Evolutionary conservation across 2,888 invertebrate species (phyloP), one percentile per base, ranked within the genome.

Genomic region (Zygogramma bicolorata): DNA sequence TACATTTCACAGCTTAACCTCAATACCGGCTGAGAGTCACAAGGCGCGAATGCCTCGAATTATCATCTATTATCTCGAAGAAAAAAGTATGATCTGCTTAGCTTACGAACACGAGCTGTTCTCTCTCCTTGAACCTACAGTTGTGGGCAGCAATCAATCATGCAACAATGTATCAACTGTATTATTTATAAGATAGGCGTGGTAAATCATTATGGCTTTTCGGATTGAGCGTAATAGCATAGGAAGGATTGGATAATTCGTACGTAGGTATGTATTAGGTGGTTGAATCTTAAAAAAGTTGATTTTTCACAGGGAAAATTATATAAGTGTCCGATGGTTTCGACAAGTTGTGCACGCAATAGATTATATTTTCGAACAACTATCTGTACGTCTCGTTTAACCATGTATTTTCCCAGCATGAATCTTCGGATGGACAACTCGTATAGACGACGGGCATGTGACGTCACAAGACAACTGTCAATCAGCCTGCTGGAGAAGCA

Each of bases 141-240:
- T 61, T 58, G 58, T 73, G 63, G 70, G 63, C 58, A 73, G 69
- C 62, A 73, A 70, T 73, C 73, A 73, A 73, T 73, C 73, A 70
- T 70, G 66, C 73, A 73, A 67, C 66, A 62, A 71, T 46, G 66
- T 61, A 66, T 66, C 71, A 29, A 57, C 57, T 34, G 31, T 71
- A 58, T 67, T 71, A 71, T 71, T 62, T 59, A 59, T 60, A 46
- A 34, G 62, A 40, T 57, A 71, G 71, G 71, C 58, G 71, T 71
- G 71, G 59, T 59, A 68, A 68, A 65, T 68, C 65, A 59, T 58
- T 38, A 65, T 58, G 58, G 63, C 63, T 68, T 71, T 67, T 42
- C 25, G 27, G 25, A 13, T 53, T n/a, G 53, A 25, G 13, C 27
- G 53, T 53, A 53, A 53, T 53, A 15, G 13, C 27, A 53, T 53